Percentiles rank a stretch among this genome's conserved stretches.
These are phyloP conservation scores for Carassius carassius DNA, from an alignment of 2,113 vertebrate species.

Conservation along the genomic window DNA sequence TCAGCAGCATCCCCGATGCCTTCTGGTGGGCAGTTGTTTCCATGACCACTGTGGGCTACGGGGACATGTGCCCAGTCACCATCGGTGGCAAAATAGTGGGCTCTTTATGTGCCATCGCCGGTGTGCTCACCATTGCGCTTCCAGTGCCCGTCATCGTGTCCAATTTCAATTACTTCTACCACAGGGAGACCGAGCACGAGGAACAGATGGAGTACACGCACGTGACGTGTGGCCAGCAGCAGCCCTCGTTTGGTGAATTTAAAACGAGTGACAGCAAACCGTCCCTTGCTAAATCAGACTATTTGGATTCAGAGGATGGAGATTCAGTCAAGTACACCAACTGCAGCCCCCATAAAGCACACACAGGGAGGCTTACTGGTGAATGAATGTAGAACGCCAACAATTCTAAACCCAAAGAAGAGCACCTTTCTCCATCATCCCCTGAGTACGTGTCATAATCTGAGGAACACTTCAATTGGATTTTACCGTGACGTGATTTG, in stretches of 20 bases:
- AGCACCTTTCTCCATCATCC: slow-evolving; percentile 43
- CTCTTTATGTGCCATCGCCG: slow-evolving; percentile 91
- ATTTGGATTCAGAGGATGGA: slow-evolving; percentile 78
- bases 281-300: slow-evolving; percentile 85
- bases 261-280: slow-evolving; percentile 79
- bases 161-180: slow-evolving; percentile 98
- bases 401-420: slow-evolving; percentile 36
- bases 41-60: slow-evolving; percentile 96
- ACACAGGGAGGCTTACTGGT: slow-evolving; percentile 86
- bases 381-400: slow-evolving; percentile 75
- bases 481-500: slow-evolving; percentile 3
- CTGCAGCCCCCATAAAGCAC: slow-evolving; percentile 82
- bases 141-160: slow-evolving; percentile 94
- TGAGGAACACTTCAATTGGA: slow-evolving; percentile 45
- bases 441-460: too few relatives aligned
- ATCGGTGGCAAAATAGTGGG: slow-evolving; percentile 96
- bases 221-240: slow-evolving; percentile 89
- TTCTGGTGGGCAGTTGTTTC: slow-evolving; percentile 98
- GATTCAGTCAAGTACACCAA: slow-evolving; percentile 84
- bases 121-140: slow-evolving; percentile 91
- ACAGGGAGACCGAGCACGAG: slow-evolving; percentile 92
- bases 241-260: slow-evolving; percentile 76
- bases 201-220: slow-evolving; percentile 92
- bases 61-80: slow-evolving; percentile 95
- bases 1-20: slow-evolving; percentile 92